Percentiles rank a stretch among this genome's conserved stretches.
phyloP scores from a whole-genome alignment of 1,140 invertebrate genomes.

The Leguminivora glycinivorella region DNA sequence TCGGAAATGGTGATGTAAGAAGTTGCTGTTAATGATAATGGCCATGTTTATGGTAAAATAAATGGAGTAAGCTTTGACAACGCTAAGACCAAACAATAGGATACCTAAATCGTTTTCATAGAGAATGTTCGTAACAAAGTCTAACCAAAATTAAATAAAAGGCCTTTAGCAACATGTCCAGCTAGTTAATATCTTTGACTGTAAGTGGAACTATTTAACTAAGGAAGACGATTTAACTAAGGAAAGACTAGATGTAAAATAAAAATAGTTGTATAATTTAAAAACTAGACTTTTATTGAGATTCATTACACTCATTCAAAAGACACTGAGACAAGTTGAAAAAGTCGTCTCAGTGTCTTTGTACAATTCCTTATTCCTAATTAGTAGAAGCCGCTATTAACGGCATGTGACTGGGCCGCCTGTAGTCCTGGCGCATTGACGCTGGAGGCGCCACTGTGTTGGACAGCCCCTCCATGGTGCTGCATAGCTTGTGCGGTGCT shows the following conservation, averaged over 20 bases:
- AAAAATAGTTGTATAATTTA: background rate
- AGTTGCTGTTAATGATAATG: constrained; percentile 45
- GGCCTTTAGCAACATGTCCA: background rate
- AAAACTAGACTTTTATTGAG: constrained; percentile 39
- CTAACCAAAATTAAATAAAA: background rate
- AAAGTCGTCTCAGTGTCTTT: constrained; percentile 55
- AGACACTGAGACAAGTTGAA: constrained; percentile 53
- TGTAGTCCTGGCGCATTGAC: constrained; percentile 63
- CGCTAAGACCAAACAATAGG: constrained; percentile 29
- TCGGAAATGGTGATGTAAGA: constrained; percentile 36
- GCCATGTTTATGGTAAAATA: constrained; percentile 49
- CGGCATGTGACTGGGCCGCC: constrained; percentile 55
- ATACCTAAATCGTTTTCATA: background rate
- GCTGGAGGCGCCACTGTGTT: constrained; percentile 59
- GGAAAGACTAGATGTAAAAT: background rate
- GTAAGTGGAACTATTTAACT: background rate
- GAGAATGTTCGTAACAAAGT: background rate
- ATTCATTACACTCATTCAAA: constrained; percentile 27
- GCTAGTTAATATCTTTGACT: background rate
- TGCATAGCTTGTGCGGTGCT: constrained; percentile 56
- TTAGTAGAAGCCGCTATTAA: constrained; percentile 59
- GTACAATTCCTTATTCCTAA: constrained; percentile 23
- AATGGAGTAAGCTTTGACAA: constrained; percentile 44
- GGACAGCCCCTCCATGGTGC: constrained; percentile 44
- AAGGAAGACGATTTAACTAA: too few relatives aligned